Base-by-base conservation (phyloP, 2,888 invertebrate genomes). In the Hirtodrosophila duncani region DNA sequence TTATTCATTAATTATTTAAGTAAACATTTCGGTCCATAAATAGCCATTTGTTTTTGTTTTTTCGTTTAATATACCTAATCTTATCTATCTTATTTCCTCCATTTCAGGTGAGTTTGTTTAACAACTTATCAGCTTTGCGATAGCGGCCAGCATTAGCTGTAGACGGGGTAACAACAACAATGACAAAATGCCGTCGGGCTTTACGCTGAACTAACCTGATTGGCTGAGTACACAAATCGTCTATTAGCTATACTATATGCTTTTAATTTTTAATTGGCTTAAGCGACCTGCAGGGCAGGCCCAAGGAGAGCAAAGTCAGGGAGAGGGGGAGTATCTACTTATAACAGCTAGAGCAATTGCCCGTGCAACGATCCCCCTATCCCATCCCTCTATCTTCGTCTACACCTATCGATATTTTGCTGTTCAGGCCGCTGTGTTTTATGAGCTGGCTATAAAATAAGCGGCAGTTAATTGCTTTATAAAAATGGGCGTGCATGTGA, bases 221-320 rank as follows among this genome's bases (percentile, higher is more conserved):
- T 75, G 75, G 75, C 38, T 74, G 75, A 74, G 74, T 77, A 74
- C 53, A 75, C 59, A 67, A 57, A 69, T 71, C 55, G 67, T 55
- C 55, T 65, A 71, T 74, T 58, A 63, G 56, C 49, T 67, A 74
- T 74, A 74, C 57, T 77, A 70, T 58, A 65, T 56, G 49, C 33
- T 61, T 69, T 68, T 63, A 57, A 65, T 67, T 75, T 74, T 60
- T 77, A 75, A 75, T 75, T 75, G 75, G 78, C 58, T 61, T 77
- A 71, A 64, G 67, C 71, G 68, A 69, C 71, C 74, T 65, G 70
- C 67, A 56, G 24, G 36, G 11, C 6, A 16, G 26, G 11, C 16
- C 30, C 30, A 20, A 6, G 27, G 8, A 14, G 20, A 24, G 16
- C 26, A 27, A 26, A 20, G 53, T 34, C 34, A 26, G 43, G 7